These are phyloP conservation scores for Neocrepidodera transversa DNA, from an alignment of 2,888 invertebrate species.

Conservation along the genomic window DNA sequence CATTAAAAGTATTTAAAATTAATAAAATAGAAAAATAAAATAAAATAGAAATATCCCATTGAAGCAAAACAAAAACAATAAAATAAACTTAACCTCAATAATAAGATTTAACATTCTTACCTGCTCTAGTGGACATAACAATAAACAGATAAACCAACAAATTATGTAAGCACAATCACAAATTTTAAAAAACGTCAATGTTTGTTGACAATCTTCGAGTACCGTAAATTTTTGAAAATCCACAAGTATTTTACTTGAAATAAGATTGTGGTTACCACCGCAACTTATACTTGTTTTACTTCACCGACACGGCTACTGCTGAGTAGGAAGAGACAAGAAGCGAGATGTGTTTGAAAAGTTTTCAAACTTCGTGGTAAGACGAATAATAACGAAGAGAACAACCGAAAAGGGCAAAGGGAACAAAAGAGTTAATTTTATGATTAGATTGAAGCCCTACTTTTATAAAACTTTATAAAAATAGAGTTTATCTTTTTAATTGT, in stretches of 20 bases:
- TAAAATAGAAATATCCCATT: too few species aligned
- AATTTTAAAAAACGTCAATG: conserved; percentile 3
- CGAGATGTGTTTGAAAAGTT: not conserved
- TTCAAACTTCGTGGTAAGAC: not conserved
- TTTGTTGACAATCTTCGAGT: conserved; percentile 13
- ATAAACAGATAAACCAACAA: conserved; percentile 2
- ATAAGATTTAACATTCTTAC: conserved; percentile 1
- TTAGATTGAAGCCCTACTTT: too few species aligned
- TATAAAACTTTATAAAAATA: too few species aligned
- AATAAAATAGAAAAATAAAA: too few species aligned
- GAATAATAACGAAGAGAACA: not conserved
- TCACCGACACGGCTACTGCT: conserved; percentile 16
- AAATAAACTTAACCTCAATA: conserved; percentile 17
- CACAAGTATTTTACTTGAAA: not conserved
- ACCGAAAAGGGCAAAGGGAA: not conserved
- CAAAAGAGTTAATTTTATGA: not conserved
- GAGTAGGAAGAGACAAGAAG: conserved; percentile 1
- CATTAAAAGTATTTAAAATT: too few species aligned
- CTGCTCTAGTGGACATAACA: not conserved
- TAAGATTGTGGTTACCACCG: not conserved
- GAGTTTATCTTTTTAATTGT: too few species aligned
- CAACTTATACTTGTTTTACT: not conserved
- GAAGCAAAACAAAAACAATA: conserved; percentile 12
- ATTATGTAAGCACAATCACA: conserved; percentile 22
- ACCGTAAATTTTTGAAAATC: conserved; percentile 13